Evolutionary conservation across 2,888 invertebrate species (phyloP).

Genomic region (Mechanitis messenoides): DNA sequence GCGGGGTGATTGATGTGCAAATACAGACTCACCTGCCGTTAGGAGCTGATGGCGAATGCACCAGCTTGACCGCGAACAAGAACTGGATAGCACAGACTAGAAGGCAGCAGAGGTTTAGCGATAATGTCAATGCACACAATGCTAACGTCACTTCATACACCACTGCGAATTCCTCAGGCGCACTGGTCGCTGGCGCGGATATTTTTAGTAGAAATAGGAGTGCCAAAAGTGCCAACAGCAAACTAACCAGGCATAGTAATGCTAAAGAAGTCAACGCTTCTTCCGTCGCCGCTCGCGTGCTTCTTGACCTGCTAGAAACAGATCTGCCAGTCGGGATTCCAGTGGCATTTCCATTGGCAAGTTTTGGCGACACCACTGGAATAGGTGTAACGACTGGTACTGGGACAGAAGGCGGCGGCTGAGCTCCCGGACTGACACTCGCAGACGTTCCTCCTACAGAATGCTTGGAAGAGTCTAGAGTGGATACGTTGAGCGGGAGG

Average conservation of each 20-base stretch:
- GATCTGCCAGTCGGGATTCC: constrained; percentile 60
- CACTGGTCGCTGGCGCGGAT: constrained; percentile 80
- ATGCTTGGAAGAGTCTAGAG: constrained; percentile 81
- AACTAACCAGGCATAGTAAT: constrained; percentile 88
- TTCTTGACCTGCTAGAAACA: constrained; percentile 51
- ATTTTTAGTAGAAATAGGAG: constrained; percentile 90
- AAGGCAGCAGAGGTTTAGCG: constrained; percentile 92
- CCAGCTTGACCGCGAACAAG: constrained; percentile 93
- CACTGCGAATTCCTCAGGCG: constrained; percentile 88
- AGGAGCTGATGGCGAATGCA: constrained; percentile 89
- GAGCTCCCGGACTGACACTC: constrained; percentile 76
- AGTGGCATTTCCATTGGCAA: constrained; percentile 75
- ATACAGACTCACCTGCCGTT: constrained; percentile 77
- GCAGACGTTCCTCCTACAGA: constrained; percentile 77
- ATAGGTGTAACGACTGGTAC: constrained; percentile 50
- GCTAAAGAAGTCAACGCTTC: constrained; percentile 92
- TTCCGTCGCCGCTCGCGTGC: constrained; percentile 63
- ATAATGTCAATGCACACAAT: constrained; percentile 90
- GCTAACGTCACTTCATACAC: constrained; percentile 95
- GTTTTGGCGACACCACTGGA: constrained; percentile 60
- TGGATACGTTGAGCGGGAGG: constrained; percentile 81
- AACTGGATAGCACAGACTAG: constrained; percentile 96
- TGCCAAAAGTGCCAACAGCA: constrained; percentile 88
- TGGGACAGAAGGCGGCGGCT: constrained; percentile 44
- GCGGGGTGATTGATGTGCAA: constrained; percentile 38